Percentiles rank a stretch among this genome's conserved stretches.
phyloP scores from a whole-genome alignment of 2,797 vertebrate species.

The Helicolenus hilgendorfi region DNA sequence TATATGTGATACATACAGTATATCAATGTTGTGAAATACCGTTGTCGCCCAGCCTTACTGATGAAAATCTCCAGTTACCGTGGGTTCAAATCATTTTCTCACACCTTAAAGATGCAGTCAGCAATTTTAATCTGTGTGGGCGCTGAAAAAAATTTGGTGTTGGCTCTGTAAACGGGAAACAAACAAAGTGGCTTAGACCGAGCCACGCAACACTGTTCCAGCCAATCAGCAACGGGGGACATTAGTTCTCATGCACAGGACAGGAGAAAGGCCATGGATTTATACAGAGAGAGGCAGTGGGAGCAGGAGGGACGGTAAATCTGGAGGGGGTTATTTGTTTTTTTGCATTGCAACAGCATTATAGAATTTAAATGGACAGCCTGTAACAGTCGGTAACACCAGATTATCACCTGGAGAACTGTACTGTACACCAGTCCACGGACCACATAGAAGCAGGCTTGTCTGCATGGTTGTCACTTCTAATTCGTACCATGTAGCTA shows the following conservation, averaged over 20 bases:
- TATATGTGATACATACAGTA: no score
- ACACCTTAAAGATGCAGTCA: no score
- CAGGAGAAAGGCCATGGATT: neutral
- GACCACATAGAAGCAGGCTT: neutral
- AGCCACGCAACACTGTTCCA: no score
- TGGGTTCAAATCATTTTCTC: neutral
- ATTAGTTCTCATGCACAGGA: no score
- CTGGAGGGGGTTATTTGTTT: neutral
- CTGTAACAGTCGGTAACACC: neutral
- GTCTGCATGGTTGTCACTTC: neutral
- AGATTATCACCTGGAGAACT: neutral
- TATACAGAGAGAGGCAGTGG: neutral
- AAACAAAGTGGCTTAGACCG: no score
- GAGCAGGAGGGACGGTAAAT: neutral
- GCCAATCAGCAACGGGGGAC: no score
- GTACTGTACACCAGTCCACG: neutral
- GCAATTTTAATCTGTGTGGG: no score
- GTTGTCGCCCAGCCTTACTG: neutral
- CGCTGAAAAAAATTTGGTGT: no score
- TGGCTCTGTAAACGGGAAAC: no score
- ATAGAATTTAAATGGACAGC: neutral
- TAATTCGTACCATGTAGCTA: neutral
- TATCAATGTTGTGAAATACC: neutral
- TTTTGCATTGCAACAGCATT: neutral
- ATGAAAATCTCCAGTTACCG: neutral